These are phyloP conservation scores for Drosophila kohkoa DNA, from an alignment of 1,140 invertebrate genomes.

Conservation along the genomic window DNA sequence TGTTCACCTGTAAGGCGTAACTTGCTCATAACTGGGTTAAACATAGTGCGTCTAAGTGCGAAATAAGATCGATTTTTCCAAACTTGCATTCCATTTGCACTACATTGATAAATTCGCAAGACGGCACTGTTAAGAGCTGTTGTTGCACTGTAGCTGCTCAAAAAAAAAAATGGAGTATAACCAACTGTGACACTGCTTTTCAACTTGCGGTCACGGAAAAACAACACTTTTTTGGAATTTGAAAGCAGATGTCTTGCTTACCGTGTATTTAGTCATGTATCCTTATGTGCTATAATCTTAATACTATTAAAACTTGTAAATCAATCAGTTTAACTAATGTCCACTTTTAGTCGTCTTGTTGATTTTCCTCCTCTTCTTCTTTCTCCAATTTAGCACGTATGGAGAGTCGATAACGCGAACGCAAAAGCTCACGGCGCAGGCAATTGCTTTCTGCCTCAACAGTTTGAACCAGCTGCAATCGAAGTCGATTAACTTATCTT, in stretches of 20 bases:
- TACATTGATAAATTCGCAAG: neutral
- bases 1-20: constrained; percentile 62
- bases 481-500: neutral
- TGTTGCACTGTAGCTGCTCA: neutral
- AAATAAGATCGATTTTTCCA: constrained; percentile 39
- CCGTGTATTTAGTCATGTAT: constrained; percentile 5
- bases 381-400: constrained; percentile 54
- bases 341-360: neutral
- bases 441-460: constrained; percentile 67
- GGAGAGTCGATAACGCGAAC: constrained; percentile 65
- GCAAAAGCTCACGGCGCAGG: constrained; percentile 67
- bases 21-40: constrained; percentile 69
- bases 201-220: no score
- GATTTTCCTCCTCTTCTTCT: constrained; percentile 24
- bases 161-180: no score
- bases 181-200: no score
- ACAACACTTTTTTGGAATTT: no score
- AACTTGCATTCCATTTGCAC: constrained; percentile 3
- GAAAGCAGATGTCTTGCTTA: neutral
- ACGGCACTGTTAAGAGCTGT: neutral
- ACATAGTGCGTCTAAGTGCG: constrained; percentile 39
- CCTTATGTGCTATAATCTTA: neutral
- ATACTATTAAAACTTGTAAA: neutral
- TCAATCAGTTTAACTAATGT: neutral
- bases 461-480: constrained; percentile 58